Base-by-base conservation (phyloP, 2,888 invertebrate species). In the Spialia ferax region DNA sequence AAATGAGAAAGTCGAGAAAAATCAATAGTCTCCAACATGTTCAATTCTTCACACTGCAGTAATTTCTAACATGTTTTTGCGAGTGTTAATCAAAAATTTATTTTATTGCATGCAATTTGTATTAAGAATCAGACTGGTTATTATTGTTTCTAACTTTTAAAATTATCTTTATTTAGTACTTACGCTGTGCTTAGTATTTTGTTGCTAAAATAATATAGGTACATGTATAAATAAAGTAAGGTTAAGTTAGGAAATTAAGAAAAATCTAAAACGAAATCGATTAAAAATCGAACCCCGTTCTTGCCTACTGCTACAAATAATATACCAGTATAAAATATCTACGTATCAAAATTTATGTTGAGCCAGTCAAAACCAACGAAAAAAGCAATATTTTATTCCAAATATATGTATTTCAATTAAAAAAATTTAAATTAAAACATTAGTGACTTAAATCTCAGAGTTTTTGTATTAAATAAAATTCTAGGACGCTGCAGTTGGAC, bases 1-100 rank as follows among this genome's bases (percentile, higher is more conserved):
- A 45, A 57, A 57, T 22, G n/a, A 38, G n/a, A 57, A 42, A 52
- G 23, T 50, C 13, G 7, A 22, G 38, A 18, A 18, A 59, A 60
- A 60, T 60, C 26, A 60, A 48, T 48, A 48, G 15, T 48, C 15
- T 18, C 26, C 5, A 23, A 20, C 48, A 60, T 42, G n/a, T 29
- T n/a, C n/a, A n/a, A n/a, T n/a, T n/a, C n/a, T n/a, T 60, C 60
- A 20, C 57, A 38, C 38, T 57, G 57, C 59, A 45, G 59, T 42
- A 26, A 59, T n/a, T 22, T 57, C 0, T 57, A 57, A 57, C 38
- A 38, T 8, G 22, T 57, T n/a, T n/a, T n/a, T n/a, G n/a, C n/a
- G n/a, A n/a, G n/a, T n/a, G n/a, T n/a, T n/a, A n/a, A n/a, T n/a
- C n/a, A n/a, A n/a, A n/a, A n/a, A n/a, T n/a, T n/a, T n/a, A n/a